Conservation (phyloP, 2,888 invertebrate species). For the Drosophila merina region DNA sequence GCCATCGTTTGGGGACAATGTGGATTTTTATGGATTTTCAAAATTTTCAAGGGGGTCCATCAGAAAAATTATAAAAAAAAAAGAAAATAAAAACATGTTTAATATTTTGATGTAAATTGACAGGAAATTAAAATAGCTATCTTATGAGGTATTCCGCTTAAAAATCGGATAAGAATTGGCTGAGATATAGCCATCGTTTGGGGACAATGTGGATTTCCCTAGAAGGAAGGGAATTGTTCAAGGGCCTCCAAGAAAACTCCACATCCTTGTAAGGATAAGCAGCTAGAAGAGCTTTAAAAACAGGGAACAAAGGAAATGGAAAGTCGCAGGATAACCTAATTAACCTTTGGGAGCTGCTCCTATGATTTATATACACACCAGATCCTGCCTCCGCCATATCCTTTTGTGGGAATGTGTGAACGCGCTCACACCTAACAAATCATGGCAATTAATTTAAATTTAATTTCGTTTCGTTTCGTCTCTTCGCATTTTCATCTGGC, state of each 20-base stretch:
- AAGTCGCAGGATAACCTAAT: slow-evolving; percentile 2
- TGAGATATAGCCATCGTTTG: too few relatives aligned
- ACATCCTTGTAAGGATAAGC: not conserved
- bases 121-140: too few relatives aligned
- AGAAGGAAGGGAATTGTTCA: too few relatives aligned
- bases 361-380: slow-evolving; percentile 18
- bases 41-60: too few relatives aligned
- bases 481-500: not conserved
- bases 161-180: too few relatives aligned
- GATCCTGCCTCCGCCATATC: not conserved
- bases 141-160: too few relatives aligned
- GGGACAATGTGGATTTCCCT: too few relatives aligned
- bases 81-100: too few relatives aligned
- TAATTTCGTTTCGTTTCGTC: slow-evolving; percentile 21
- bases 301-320: not conserved
- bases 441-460: slow-evolving; percentile 54
- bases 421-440: slow-evolving; percentile 42
- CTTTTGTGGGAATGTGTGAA: slow-evolving; percentile 2
- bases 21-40: too few relatives aligned
- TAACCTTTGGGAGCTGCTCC: slow-evolving; percentile 20
- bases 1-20: too few relatives aligned
- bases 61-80: too few relatives aligned
- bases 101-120: too few relatives aligned
- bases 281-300: not conserved
- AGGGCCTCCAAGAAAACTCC: not conserved